A percentile compares a stretch with the other conserved stretches of the same genome.
Conservation (phyloP, 2,113 vertebrate genomes). For the Oenanthe oenanthe region DNA sequence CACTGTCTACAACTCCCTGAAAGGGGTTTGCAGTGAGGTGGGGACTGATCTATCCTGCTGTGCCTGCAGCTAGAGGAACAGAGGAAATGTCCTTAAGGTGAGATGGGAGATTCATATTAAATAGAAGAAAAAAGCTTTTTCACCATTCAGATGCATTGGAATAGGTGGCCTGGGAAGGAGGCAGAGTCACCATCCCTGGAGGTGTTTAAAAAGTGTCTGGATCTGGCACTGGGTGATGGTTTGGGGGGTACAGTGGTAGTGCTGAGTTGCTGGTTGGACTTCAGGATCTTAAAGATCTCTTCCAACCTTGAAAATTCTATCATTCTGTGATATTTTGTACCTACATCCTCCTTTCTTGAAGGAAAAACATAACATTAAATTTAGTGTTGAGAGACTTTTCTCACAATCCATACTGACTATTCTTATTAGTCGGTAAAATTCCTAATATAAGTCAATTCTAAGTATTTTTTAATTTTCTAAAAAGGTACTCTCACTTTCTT, state of each 20-base stretch:
- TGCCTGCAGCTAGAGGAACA: not conserved
- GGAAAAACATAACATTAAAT: not conserved
- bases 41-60: accelerated
- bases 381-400: not conserved
- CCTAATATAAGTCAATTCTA: not conserved
- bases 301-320: not conserved
- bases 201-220: not conserved
- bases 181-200: not conserved
- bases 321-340: not conserved
- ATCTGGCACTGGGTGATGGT: not conserved
- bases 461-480: not conserved
- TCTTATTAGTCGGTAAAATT: not conserved
- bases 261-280: not conserved
- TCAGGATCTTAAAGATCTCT: not conserved
- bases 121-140: not conserved
- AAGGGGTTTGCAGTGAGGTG: not conserved
- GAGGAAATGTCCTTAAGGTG: not conserved
- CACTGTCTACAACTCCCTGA: not conserved
- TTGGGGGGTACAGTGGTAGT: not conserved
- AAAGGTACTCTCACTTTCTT: not conserved
- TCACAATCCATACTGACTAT: not conserved
- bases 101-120: not conserved
- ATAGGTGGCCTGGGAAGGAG: not conserved
- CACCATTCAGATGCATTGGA: not conserved
- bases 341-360: not conserved